Base-by-base conservation (phyloP, 2,888 invertebrate species). In the Drosophila sordidula region DNA sequence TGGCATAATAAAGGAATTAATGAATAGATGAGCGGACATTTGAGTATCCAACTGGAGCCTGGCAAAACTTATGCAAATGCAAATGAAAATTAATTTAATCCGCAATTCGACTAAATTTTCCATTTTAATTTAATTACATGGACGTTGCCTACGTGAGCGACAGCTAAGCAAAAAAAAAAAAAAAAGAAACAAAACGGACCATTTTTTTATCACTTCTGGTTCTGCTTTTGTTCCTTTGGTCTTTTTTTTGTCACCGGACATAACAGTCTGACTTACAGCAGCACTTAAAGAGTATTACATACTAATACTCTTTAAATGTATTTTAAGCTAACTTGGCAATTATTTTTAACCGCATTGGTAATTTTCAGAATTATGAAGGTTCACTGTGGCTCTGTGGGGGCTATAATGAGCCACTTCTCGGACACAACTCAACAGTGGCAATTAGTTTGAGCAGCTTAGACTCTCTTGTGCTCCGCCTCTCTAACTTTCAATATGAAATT, bases 61-160 rank as follows among this genome's bases (percentile, higher is more conserved):
- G 71, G 56, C 49, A 54, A 74, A 91, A 89, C 90, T 89, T 90
- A 91, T 92, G 91, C 91, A 90, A 91, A 91, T 91, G 91, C 91
- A 92, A 91, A 92, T 92, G 90, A 90, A 91, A 91, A 91, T 92
- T 91, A 91, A 92, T 91, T 91, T 91, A 92, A 91, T 91, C 91
- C 91, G 80, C 90, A 90, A 90, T 89, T 90, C 83, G 85, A 85
- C 83, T 87, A 85, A 90, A 91, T 91, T 92, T 91, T 90, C 90
- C 90, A 91, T 91, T 91, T 91, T 91, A 91, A 91, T 91, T 91
- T 91, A 91, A 91, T 91, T 91, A 91, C 91, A 89, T 82, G 90
- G 89, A 91, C 90, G 83, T 85, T 90, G 87, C 80, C 88, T 90
- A 90, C 89, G 91, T 90, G 91, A 91, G 90, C 90, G 89, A 89